Conservation (phyloP, 2,797 vertebrate species). For the Poecilia velifera region DNA sequence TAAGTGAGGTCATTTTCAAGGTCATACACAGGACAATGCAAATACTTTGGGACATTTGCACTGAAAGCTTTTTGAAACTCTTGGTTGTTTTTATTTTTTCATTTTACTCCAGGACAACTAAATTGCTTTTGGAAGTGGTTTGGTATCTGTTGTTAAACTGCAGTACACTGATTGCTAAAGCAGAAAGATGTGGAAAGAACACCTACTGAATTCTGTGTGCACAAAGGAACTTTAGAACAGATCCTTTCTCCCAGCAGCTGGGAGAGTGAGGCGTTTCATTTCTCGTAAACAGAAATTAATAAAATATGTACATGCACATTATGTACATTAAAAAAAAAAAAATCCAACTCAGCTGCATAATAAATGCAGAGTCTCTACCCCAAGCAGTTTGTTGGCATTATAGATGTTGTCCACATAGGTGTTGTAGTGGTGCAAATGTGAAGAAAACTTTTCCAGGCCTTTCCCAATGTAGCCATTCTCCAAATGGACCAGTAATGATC, state of each 20-base stretch:
- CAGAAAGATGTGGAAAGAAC: background rate
- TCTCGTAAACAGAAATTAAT: no score
- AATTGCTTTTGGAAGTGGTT: background rate
- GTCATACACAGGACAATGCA: background rate
- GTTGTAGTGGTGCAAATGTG: slow-evolving; percentile 83
- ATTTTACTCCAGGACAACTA: background rate
- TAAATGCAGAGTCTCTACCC: slow-evolving; percentile 76
- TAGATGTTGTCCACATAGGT: slow-evolving; percentile 83
- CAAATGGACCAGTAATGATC: slow-evolving; percentile 80
- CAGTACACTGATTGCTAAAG: background rate
- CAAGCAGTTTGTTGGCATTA: slow-evolving; percentile 79
- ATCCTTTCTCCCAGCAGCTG: no score
- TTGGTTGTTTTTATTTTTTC: no score
- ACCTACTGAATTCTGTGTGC: background rate
- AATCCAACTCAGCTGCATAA: no score
- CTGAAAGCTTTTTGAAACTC: background rate
- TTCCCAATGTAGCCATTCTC: slow-evolving; percentile 80
- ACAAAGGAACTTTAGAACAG: background rate
- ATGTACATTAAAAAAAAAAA: no score
- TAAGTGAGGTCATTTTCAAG: background rate
- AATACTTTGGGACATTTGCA: background rate
- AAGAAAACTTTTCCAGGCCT: slow-evolving; percentile 83
- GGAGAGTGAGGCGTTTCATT: no score
- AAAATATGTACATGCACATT: no score
- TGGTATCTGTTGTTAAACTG: background rate